A percentile compares a stretch with the other conserved stretches of the same genome.
Evolutionary conservation across 2,797 vertebrate species (phyloP).

Genomic region (Etheostoma perlongum): DNA sequence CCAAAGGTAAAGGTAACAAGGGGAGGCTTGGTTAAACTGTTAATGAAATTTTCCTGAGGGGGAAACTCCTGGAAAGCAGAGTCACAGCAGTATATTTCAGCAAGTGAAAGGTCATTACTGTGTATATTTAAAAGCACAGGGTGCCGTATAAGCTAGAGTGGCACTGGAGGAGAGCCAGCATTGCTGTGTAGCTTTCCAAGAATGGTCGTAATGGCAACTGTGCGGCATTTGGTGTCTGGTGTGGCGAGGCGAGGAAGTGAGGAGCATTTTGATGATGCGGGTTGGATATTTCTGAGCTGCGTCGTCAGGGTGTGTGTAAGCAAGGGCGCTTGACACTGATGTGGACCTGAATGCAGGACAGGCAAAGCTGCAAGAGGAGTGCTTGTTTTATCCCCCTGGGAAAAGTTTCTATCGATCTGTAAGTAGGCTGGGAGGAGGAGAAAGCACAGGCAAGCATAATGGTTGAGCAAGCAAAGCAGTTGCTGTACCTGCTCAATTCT

Average conservation of each 20-base stretch:
- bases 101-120: conserved; percentile 42
- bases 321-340: conserved; percentile 64
- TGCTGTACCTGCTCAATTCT: conserved; percentile 62
- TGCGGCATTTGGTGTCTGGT: conserved; percentile 66
- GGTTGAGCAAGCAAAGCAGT: conserved; percentile 68
- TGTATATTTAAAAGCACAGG: conserved; percentile 45
- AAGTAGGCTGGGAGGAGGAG: conserved; percentile 52
- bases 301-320: conserved; percentile 64
- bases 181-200: conserved; percentile 56
- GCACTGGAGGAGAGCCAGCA: conserved; percentile 47
- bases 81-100: conserved; percentile 11
- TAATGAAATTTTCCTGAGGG: neutral
- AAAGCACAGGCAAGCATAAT: conserved; percentile 65
- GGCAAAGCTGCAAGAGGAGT: conserved; percentile 62
- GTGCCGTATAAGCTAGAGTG: conserved; percentile 38
- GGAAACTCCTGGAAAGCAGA: conserved; percentile 20
- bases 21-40: conserved; percentile 21
- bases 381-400: conserved; percentile 66
- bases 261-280: conserved; percentile 68
- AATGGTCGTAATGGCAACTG: conserved; percentile 58
- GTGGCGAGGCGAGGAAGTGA: conserved; percentile 34
- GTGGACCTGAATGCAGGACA: conserved; percentile 70
- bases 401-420: conserved; percentile 80
- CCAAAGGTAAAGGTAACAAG: conserved; percentile 18
- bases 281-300: conserved; percentile 61